These are phyloP conservation scores for Buteo buteo DNA, from an alignment of 2,113 vertebrate genomes.

Conservation along the genomic window DNA sequence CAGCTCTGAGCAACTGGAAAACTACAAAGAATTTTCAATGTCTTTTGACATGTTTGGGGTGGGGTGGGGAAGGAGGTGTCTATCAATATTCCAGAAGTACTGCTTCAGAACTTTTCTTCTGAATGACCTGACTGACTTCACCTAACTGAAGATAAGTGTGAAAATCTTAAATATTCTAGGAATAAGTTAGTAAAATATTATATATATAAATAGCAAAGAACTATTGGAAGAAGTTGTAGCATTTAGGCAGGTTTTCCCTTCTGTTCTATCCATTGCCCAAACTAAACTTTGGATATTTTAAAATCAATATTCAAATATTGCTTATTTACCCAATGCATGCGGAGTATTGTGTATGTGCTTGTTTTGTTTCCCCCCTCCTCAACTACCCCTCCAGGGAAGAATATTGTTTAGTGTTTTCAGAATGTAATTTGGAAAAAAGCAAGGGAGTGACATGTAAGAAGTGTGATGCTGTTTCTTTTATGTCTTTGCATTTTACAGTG, in stretches of 20 bases:
- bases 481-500: neutral
- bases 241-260: neutral
- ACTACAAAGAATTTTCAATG: neutral
- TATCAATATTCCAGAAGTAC: neutral
- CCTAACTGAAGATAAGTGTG: neutral
- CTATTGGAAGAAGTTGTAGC: neutral
- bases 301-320: neutral
- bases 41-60: neutral
- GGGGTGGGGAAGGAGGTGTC: neutral
- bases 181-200: neutral
- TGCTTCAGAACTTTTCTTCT: neutral
- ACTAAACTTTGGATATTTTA: neutral
- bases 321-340: neutral
- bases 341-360: neutral
- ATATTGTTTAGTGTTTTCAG: neutral
- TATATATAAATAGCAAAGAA: neutral
- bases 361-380: neutral
- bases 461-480: neutral
- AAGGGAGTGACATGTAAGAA: neutral
- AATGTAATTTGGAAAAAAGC: neutral
- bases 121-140: neutral
- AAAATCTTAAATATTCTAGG: neutral
- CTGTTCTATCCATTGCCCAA: neutral
- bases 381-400: neutral
- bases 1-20: neutral